Percentiles rank a stretch among this genome's conserved stretches.
phyloP scores from a whole-genome alignment of 2,797 vertebrate genomes.

The Parotocinclus haroldoi region DNA sequence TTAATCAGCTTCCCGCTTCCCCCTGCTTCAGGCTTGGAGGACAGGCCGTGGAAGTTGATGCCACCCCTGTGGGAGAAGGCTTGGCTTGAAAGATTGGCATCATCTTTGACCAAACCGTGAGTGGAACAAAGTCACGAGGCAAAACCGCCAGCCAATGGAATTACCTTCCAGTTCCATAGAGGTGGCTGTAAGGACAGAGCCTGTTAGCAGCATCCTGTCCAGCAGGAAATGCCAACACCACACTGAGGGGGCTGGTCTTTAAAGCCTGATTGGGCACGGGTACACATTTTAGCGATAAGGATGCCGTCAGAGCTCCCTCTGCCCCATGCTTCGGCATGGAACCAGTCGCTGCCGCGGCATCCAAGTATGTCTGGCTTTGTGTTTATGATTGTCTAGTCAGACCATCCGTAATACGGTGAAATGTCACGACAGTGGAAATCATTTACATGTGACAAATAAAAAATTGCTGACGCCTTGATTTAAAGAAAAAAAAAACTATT shows the following conservation, averaged over 20 bases:
- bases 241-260: constrained; percentile 60
- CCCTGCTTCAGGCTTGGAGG: constrained; percentile 63
- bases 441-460: too few relatives aligned
- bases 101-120: constrained; percentile 63
- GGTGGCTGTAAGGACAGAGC: constrained; percentile 22
- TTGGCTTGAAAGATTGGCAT: constrained; percentile 70
- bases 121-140: constrained; percentile 61
- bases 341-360: too few relatives aligned
- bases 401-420: too few relatives aligned
- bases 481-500: too few relatives aligned
- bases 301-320: constrained; percentile 14
- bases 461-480: too few relatives aligned
- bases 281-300: constrained; percentile 67
- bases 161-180: constrained; percentile 50
- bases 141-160: constrained; percentile 66
- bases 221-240: constrained; percentile 59
- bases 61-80: constrained; percentile 43
- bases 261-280: constrained; percentile 67
- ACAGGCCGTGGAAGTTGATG: constrained; percentile 70
- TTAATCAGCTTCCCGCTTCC: constrained; percentile 79
- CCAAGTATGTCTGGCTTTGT: too few relatives aligned
- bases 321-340: constrained; percentile 19
- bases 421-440: too few relatives aligned
- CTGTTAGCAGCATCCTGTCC: constrained; percentile 40
- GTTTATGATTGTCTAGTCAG: too few relatives aligned